Base-by-base conservation (phyloP, 2,113 vertebrate genomes). In the Phasianus colchicus region DNA sequence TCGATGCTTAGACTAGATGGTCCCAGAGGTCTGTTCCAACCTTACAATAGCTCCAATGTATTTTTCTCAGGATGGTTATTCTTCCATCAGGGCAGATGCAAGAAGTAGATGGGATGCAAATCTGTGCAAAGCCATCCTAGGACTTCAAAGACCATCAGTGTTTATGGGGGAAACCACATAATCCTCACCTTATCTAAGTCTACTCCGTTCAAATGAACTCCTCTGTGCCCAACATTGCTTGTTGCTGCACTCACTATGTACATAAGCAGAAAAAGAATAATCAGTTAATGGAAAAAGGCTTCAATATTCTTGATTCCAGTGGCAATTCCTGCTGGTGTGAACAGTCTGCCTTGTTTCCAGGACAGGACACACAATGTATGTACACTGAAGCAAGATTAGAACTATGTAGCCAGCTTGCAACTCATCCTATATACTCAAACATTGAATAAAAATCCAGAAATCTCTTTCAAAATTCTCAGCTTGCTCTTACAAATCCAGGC, bases 271-370 rank as follows among this genome's bases (percentile, higher is more conserved):
- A 19, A 4, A 18, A 55, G 29, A 9, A 61, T 0, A 3, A 78
- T 36, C 11, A 47, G 57, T 17, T 34, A 13, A 65, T 2, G 17
- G 9, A n/a, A n/a, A 22, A 45, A 52, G 29, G 6, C 5, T 67
- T 32, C 0, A 55, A 25, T 1, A 0, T 22, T 40, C 22, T 64
- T 3, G 1, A 42, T 66, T 40, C 42, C 13, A 45, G 40, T 6
- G 21, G 67, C 20, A 57, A 47, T 5, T 16, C 32, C 8, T 5
- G 34, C 63, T 17, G 60, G 38, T 20, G 43, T 1, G 9, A 95
- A 34, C 42, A n/a, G 55, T 2, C 34, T 47, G 71, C 47, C 27
- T 36, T 19, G 36, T 17, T 60, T 60, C 60, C 67, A 32, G 29
- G 72, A 57, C 69, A 70, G 34, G 47, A 29, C 27, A 40, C 11